Percentiles rank a stretch among this genome's conserved stretches.
phyloP scores from a whole-genome alignment of 2,797 vertebrate genomes.

The Premnoplex brunnescens region DNA sequence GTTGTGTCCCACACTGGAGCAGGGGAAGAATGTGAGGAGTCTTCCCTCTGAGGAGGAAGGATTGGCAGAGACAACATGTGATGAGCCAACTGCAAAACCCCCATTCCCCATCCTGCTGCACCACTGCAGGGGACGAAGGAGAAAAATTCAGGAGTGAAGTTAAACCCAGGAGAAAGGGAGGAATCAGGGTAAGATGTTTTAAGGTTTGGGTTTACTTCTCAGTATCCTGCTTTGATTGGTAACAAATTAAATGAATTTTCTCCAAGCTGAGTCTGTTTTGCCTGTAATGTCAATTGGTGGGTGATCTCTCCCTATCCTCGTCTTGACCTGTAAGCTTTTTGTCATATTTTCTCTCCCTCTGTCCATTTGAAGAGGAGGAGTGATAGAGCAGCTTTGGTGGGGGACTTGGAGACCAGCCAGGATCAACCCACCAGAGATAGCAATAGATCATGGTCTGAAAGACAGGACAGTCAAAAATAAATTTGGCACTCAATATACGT shows the following conservation, averaged over 20 bases:
- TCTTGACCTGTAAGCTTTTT: background rate
- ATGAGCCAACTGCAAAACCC: background rate
- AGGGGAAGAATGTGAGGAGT: background rate
- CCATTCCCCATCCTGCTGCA: background rate
- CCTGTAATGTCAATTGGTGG: background rate
- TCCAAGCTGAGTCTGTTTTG: background rate
- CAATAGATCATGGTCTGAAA: background rate
- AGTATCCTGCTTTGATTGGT: background rate
- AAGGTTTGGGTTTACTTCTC: background rate
- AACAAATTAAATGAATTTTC: background rate
- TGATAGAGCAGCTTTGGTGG: background rate
- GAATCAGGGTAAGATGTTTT: background rate
- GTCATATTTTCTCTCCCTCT: background rate
- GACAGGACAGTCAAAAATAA: background rate
- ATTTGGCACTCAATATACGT: background rate
- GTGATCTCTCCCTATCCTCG: background rate
- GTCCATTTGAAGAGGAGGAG: background rate
- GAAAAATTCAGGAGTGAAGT: background rate
- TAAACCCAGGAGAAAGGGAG: background rate
- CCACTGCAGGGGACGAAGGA: background rate
- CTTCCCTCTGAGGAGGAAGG: background rate
- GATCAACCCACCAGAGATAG: background rate
- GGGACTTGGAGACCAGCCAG: background rate
- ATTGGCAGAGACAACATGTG: fast-evolving
- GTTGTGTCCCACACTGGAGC: too few species aligned